Evolutionary conservation across 2,888 invertebrate species (phyloP), one percentile per base, ranked within the genome.

Genomic region (Abrostola triplasia): DNA sequence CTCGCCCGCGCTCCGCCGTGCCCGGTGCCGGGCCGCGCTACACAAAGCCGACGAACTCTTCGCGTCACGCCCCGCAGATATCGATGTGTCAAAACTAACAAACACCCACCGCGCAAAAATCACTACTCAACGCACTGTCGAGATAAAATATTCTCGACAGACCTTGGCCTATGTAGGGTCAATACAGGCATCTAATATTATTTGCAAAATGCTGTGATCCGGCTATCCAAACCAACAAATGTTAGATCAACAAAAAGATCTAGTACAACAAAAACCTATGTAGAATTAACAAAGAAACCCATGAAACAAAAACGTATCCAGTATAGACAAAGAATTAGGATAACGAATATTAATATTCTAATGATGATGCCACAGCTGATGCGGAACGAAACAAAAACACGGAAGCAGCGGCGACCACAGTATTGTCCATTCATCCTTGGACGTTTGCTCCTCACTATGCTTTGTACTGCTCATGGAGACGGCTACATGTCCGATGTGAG

Each of bases 401-500:
- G 94, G 94, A 94, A 94, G 92, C 87, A 76, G 78, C 74, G 83
- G 83, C 79, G 82, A 85, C 82, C 76, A 80, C 75, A 80, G 84
- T 85, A 89, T 91, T 93, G 92, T 93, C 91, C 89, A 80, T 79
- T 75, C 81, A 90, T 90, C 93, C 92, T 93, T 93, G 90, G 80
- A 75, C 70, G 62, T 51, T 59, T 59, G 61, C 66, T 67, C 64
- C 67, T 72, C 76, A 74, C 73, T 83, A 81, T 84, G 83, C 82
- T 84, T 84, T 80, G 73, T 71, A 68, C 60, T 69, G 80, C 72
- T 56, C 60, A 67, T 55, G 59, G 59, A 70, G 67, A 69, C 65
- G 68, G 62, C 58, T 56, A 70, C 49, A 71, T 54, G 52, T 53
- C 62, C 65, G 67, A 59, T 72, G 74, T 73, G 24, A 69, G 65